Base-by-base conservation (phyloP, 2,888 invertebrate species). In the Cheiracanthium punctorium region DNA sequence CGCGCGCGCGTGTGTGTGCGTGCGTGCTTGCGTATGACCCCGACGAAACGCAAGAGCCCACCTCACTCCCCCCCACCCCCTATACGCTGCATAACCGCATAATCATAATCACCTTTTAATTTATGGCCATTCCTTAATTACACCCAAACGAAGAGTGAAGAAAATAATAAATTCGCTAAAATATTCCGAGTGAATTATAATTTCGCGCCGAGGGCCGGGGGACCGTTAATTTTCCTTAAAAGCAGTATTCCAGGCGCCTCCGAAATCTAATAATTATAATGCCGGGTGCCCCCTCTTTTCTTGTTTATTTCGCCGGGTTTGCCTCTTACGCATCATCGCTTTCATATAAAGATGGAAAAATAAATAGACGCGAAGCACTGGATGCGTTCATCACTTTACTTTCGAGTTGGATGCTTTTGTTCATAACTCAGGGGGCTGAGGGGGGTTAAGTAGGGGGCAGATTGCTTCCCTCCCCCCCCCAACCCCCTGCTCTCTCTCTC, bases 251-350 rank as follows among this genome's bases (percentile, higher is more conserved):
- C 71, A 70, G 80, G 71, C 85, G 80, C 80, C 85, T 52, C 52
- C 80, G 85, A 85, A 85, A 85, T 85, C 85, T 85, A 85, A 85
- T 85, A 85, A 85, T 85, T 85, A 85, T 85, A 85, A 85, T 85
- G 85, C 85, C 70, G 85, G 84, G 73, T 43, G 69, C 67, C 65
- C 43, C 28, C 74, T 69, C 70, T 64, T 74, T 74, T 79, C 74
- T 79, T 84, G 67, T 79, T 79, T 79, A 52, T 72, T 82, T 41
- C 52, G 65, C 64, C 43, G 73, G 32, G 73, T 75, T 75, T 69
- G 52, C 75, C 70, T 48, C 74, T 79, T 73, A 67, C 79, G 85
- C 85, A 71, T 75, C 85, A 85, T 85, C 85, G 80, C 85, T 70
- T 80, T 32, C 79, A 74, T 80, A 80, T 80, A 80, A 80, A 85